Percentiles rank a stretch among this genome's conserved stretches.
These are phyloP conservation scores for Otolemur crassicaudatus DNA, from an alignment of 2,797 vertebrate genomes.

Conservation along the genomic window DNA sequence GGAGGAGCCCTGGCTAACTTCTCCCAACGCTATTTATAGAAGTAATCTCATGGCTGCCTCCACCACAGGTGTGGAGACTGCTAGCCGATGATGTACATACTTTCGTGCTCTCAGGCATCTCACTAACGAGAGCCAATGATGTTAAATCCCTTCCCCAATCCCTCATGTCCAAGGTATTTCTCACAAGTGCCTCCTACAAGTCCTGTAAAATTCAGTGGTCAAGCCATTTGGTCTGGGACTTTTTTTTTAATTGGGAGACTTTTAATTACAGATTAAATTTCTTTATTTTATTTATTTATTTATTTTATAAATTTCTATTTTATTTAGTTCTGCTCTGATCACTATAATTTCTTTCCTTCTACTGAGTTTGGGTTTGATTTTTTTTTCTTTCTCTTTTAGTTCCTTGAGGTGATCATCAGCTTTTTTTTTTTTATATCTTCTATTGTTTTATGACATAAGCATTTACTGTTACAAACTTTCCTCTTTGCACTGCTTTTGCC, in stretches of 20 bases:
- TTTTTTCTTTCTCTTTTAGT: neutral
- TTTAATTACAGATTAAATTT: neutral
- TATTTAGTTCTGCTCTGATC: neutral
- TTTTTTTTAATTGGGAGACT: neutral
- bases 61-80: too few species aligned
- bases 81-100: too few species aligned
- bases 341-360: neutral
- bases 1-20: too few species aligned
- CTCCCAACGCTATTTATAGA: too few species aligned
- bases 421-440: neutral
- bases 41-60: too few species aligned
- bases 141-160: too few species aligned
- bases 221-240: neutral
- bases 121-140: too few species aligned
- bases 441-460: neutral
- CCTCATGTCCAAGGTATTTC: too few species aligned
- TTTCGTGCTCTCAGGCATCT: too few species aligned
- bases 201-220: neutral
- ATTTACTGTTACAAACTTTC: neutral
- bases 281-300: neutral
- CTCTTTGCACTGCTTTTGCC: neutral
- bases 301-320: neutral
- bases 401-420: neutral
- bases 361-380: neutral
- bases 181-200: neutral